Base-by-base conservation (phyloP, 2,888 invertebrate species). In the Papilio gigon region DNA sequence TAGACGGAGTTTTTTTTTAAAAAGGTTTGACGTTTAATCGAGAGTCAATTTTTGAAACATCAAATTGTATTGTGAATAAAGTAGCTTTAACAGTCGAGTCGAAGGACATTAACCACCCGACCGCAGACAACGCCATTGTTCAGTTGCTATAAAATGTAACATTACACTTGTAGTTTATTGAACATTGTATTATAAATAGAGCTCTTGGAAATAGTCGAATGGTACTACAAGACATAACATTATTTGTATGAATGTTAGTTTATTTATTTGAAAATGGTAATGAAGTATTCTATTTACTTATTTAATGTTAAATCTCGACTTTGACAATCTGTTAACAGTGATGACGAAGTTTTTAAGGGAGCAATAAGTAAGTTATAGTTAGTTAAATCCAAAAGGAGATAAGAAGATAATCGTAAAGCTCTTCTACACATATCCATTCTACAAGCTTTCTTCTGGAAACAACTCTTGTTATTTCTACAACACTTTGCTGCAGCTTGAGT, bases 171-270 rank as follows among this genome's bases (percentile, higher is more conserved):
- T 44, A 61, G 30, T 65, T 37, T 64, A 56, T 56, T 65, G 17
- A 17, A 65, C 40, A 56, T 65, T 58, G 53, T 64, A 64, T 53
- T 37, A 64, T 25, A 25, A 64, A 56, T 17, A 65, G 12, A 56
- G 17, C 20, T 65, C 37, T n/a, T 42, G 30, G 56, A 37, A 35
- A 37, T 35, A 8, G 12, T 56, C 12, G n/a, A 33, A 53, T 50
- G 33, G 25, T 53, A 25, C 11, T 22, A 30, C 30, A 17, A 62
- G 30, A 17, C 12, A 25, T 60, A 60, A 42, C 17, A 17, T 17
- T n/a, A 40, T 40, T 42, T 42, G 42, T 42, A 17, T 17, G 4
- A 17, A n/a, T n/a, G n/a, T n/a, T n/a, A n/a, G n/a, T n/a, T n/a
- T n/a, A n/a, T n/a, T n/a, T n/a, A n/a, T n/a, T n/a, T n/a, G n/a